A percentile compares a stretch with the other conserved stretches of the same genome.
Conservation (phyloP, 2,888 invertebrate species). For the Parelbella ahira region DNA sequence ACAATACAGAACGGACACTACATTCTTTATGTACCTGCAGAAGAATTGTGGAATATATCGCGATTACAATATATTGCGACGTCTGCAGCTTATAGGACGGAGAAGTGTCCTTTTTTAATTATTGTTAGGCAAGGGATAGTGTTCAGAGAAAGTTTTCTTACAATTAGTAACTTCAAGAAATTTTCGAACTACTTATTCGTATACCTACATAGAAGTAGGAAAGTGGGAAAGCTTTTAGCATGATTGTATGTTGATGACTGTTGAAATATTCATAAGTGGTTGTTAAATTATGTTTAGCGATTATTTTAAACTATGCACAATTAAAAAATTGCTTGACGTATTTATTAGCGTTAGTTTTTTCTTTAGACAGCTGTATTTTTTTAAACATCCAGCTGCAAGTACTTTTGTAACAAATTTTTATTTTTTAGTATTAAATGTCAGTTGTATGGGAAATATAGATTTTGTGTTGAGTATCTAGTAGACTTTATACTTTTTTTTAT, state of each 20-base stretch:
- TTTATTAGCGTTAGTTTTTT: no score
- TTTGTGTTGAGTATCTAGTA: no score
- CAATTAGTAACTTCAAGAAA: conserved; percentile 69
- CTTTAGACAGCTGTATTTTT: no score
- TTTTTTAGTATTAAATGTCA: no score
- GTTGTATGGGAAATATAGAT: no score
- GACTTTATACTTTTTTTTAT: no score
- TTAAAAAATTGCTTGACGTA: no score
- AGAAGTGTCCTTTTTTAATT: conserved; percentile 57
- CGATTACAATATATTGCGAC: conserved; percentile 41
- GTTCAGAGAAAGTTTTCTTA: conserved; percentile 65
- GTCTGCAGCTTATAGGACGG: conserved; percentile 64
- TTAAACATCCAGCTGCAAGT: no score
- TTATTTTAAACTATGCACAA: no score
- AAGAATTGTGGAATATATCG: conserved; percentile 39
- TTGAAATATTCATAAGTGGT: conserved; percentile 27
- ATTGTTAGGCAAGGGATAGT: conserved; percentile 52
- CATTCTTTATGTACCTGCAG: conserved; percentile 48
- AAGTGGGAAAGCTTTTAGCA: conserved; percentile 63
- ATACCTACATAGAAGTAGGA: conserved; percentile 63
- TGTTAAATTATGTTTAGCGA: conserved; percentile 20
- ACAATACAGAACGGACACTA: conserved; percentile 67
- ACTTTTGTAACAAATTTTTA: no score
- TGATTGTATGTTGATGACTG: conserved; percentile 53
- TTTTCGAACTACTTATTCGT: conserved; percentile 63